These are phyloP conservation scores for Solenopsis invicta DNA, from an alignment of 1,140 invertebrate genomes.

Conservation along the genomic window DNA sequence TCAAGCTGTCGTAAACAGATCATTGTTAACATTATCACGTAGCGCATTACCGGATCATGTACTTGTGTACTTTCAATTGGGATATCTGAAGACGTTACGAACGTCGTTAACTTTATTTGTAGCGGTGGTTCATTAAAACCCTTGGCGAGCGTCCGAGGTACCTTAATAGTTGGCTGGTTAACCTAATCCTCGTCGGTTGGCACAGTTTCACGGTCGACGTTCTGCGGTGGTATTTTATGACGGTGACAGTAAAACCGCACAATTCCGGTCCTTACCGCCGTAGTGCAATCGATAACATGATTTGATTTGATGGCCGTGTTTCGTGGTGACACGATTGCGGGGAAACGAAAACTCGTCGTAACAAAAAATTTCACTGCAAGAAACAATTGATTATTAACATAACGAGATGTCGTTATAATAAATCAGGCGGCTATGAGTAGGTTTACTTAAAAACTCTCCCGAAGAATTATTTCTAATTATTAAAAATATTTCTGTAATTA, in stretches of 20 bases:
- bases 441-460: not conserved
- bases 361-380: not conserved
- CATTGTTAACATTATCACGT: slow-evolving; percentile 20
- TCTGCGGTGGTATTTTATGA: slow-evolving; percentile 56
- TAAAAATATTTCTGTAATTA: not conserved
- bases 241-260: slow-evolving; percentile 55
- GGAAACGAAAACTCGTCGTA: not conserved
- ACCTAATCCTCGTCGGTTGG: slow-evolving; percentile 35
- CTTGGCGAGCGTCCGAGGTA: not conserved
- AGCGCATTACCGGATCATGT: not conserved
- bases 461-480: not conserved
- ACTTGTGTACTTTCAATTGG: slow-evolving; percentile 45
- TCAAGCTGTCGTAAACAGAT: slow-evolving; percentile 28
- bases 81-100: slow-evolving; percentile 41
- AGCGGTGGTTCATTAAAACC: not conserved
- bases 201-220: slow-evolving; percentile 60
- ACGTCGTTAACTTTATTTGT: slow-evolving; percentile 13
- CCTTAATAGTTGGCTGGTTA: slow-evolving; percentile 33
- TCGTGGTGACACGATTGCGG: not conserved
- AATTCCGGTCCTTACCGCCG: slow-evolving; percentile 39
- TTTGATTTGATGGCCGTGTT: slow-evolving; percentile 51
- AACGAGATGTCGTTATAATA: not conserved
- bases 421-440: not conserved
- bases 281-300: slow-evolving; percentile 36
- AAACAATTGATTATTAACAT: not conserved